Conservation (phyloP, 1,140 invertebrate species). For the Magallana angulata region DNA sequence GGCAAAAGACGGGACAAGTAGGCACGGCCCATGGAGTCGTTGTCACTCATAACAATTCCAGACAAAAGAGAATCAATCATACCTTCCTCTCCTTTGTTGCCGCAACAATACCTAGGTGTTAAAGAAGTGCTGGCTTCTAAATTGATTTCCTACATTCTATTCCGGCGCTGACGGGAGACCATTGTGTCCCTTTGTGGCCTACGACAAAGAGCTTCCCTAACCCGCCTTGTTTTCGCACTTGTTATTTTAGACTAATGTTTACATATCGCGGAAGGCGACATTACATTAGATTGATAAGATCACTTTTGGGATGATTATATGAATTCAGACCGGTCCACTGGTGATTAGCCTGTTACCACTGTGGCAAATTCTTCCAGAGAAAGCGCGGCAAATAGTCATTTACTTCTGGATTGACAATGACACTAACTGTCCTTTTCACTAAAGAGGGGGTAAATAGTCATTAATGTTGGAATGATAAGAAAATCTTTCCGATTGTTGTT, state of each 20-base stretch:
- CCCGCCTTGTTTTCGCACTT: slow-evolving; percentile 31
- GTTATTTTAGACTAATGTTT: slow-evolving; percentile 35
- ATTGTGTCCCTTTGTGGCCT: slow-evolving; percentile 11
- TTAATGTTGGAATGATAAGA: slow-evolving; percentile 23
- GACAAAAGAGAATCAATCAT: slow-evolving; percentile 34
- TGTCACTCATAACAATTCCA: slow-evolving; percentile 8
- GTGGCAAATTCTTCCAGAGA: slow-evolving; percentile 26
- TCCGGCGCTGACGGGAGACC: slow-evolving; percentile 10
- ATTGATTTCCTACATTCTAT: slow-evolving; percentile 30
- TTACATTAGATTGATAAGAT: slow-evolving; percentile 13
- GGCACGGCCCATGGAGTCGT: slow-evolving; percentile 22
- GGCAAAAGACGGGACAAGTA: slow-evolving; percentile 14
- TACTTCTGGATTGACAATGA: background rate
- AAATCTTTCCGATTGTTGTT: background rate
- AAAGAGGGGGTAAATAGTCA: slow-evolving; percentile 19
- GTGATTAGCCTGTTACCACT: slow-evolving; percentile 27
- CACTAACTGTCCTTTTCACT: slow-evolving; percentile 1
- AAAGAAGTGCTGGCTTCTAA: slow-evolving; percentile 25
- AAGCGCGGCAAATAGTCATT: slow-evolving; percentile 1
- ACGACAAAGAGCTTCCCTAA: slow-evolving; percentile 13
- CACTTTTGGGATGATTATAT: slow-evolving; percentile 31
- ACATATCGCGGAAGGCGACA: slow-evolving; percentile 32
- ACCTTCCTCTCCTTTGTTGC: slow-evolving; percentile 3
- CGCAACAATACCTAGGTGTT: slow-evolving; percentile 9
- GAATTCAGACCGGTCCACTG: slow-evolving; percentile 20